Evolutionary conservation across 2,797 vertebrate genomes (phyloP).

Genomic region (Scolopax bukidnonensis): DNA sequence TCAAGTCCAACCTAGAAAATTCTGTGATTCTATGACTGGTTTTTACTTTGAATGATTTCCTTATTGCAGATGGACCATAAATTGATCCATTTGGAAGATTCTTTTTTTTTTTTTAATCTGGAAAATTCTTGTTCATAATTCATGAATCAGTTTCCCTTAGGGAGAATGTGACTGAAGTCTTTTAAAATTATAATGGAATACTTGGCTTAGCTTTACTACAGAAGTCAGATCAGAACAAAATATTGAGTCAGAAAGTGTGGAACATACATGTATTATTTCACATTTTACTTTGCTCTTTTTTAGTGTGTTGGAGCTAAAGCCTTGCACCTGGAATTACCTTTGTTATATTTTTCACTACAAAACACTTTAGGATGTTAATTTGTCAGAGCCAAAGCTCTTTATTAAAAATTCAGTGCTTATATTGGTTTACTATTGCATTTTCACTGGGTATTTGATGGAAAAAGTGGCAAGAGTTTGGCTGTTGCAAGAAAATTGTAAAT

Average conservation of each 20-base stretch:
- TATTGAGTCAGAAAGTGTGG: neutral
- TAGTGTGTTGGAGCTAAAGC: neutral
- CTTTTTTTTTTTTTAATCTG: neutral
- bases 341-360: neutral
- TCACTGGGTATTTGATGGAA: neutral
- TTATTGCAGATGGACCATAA: neutral
- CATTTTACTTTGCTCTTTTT: neutral
- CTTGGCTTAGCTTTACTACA: neutral
- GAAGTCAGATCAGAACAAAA: neutral
- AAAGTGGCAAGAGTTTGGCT: neutral
- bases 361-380: neutral
- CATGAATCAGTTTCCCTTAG: neutral
- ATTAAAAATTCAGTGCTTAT: neutral
- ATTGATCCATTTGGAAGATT: neutral
- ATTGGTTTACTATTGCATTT: neutral
- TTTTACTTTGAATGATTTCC: neutral
- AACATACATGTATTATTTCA: neutral
- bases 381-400: neutral
- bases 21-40: neutral
- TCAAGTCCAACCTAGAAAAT: no score
- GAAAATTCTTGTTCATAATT: neutral
- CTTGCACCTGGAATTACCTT: neutral
- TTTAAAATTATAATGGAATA: neutral
- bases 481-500: neutral
- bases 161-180: neutral